Evolutionary conservation across 2,797 vertebrate species (phyloP), one percentile per base, ranked within the genome.

Genomic region (Hypotaenidia okinawae): DNA sequence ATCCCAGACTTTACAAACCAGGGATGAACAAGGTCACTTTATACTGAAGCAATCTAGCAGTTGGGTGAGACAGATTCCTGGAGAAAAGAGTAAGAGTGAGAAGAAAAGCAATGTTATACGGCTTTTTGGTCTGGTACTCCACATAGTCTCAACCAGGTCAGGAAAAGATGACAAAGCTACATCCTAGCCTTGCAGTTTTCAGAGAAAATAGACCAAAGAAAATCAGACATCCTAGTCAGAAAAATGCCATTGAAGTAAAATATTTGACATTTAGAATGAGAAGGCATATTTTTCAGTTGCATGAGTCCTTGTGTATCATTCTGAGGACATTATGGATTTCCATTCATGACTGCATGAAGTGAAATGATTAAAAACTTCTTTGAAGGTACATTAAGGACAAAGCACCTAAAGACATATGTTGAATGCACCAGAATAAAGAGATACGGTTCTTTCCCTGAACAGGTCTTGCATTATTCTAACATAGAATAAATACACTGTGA

Each of bases 401-500:
- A 83, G 24, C 39, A 87, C 55, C 8, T 1, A 83, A 72, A 82
- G 16, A 23, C 32, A 86, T 70, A 63, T 6, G 11, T 24, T 45
- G 17, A 76, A 62, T 6, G 12, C 23, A 52, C 28, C 45, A 72
- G 14, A 73, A 62, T 15, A 19, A 76, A 62, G 64, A 75, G 47
- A 41, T 5, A 4, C 0, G 2, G 16, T 13, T 5, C 0, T 18
- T 91, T 81, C 30, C 33, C 51, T 81, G 37, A 45, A 25, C 7
- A 47, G 43, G 27, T 59, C 35, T 69, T 81, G 73, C 49, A 62
- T 24, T 39, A 33, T 23, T 63, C 24, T 52, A 24, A 59, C 30
- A 41, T 33, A 73, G 67, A 79, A 57, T 51, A 91, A 95, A 95
- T 15, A 81, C 41, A 19, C 66, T 32, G 27, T 41, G 83, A 78